phyloP scores from a whole-genome alignment of 2,888 invertebrate species.

The Chloromyia formosa region DNA sequence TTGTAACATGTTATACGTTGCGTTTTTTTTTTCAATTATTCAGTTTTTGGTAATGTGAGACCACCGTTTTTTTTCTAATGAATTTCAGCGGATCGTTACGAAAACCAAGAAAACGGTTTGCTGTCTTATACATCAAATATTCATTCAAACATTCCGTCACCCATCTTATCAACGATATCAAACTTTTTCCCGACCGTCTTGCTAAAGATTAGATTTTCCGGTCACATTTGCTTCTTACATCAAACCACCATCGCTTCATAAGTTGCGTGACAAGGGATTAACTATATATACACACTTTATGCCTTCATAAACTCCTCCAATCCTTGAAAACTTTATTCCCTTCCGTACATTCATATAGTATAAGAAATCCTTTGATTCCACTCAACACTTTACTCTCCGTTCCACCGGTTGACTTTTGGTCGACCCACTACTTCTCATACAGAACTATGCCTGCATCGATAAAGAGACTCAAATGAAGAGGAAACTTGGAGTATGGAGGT shows the following conservation, averaged over 20 bases:
- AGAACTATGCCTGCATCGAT: constrained; percentile 6
- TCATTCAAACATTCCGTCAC: too few species aligned
- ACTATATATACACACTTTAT: background rate
- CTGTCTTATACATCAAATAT: too few species aligned
- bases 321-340: background rate
- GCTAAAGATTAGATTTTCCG: background rate
- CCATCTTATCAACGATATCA: too few species aligned
- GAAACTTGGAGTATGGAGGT: background rate
- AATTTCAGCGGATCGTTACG: too few species aligned
- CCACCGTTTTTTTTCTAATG: too few species aligned
- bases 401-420: background rate
- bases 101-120: too few species aligned
- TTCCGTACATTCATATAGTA: background rate
- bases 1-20: too few species aligned
- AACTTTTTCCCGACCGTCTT: too few species aligned
- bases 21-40: too few species aligned
- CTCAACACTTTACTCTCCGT: background rate
- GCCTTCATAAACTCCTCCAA: background rate
- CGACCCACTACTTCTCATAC: background rate
- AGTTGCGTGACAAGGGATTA: constrained; percentile 7
- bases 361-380: constrained; percentile 10
- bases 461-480: background rate
- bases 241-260: background rate
- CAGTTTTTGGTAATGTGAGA: too few species aligned
- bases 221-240: background rate